Evolutionary conservation across 2,113 vertebrate genomes (phyloP), one percentile per base, ranked within the genome.

Genomic region (Scatophagus argus): DNA sequence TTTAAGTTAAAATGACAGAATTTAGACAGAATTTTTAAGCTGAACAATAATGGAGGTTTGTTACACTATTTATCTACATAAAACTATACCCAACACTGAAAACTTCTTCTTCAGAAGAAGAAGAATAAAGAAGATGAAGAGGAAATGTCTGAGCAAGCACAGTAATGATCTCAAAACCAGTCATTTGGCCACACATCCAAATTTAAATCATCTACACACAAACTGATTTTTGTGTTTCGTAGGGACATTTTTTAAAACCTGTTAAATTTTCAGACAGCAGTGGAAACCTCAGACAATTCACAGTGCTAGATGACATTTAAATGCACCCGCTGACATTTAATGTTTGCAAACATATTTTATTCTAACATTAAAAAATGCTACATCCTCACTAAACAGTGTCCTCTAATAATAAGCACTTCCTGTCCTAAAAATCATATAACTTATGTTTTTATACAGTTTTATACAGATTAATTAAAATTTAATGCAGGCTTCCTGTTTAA

Each of bases 311-410:
- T 67, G 74, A 31, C 43, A 43, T 52, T 69, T 78, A 27, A 51
- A 44, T 21, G 31, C 12, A 13, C 25, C n/a, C 49, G 34, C 11
- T 77, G 74, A 77, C 54, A 77, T 69, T 61, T 69, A 44, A 61
- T n/a, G 21, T 60, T 32, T 63, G 44, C 19, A 55, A 74, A 63
- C 27, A 25, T 6, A 38, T 49, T 49, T 36, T 29, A 21, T 70
- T 29, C 23, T 2, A 6, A 51, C 27, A 14, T 27, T 13, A 29
- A 39, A 38, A 27, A 17, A 19, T 13, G 9, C n/a, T 43, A 19
- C 23, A 31, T 21, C 21, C 25, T 16, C 10, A 56, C 17, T 47
- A n/a, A n/a, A 49, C 16, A 23, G 11, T 7, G 11, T 9, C 31
- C 27, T 56, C 25, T 31, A 7, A 43, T 31, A 27, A 39, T 55